These are phyloP conservation scores for Scotopteryx bipunctaria DNA, from an alignment of 2,888 invertebrate species.

Conservation along the genomic window DNA sequence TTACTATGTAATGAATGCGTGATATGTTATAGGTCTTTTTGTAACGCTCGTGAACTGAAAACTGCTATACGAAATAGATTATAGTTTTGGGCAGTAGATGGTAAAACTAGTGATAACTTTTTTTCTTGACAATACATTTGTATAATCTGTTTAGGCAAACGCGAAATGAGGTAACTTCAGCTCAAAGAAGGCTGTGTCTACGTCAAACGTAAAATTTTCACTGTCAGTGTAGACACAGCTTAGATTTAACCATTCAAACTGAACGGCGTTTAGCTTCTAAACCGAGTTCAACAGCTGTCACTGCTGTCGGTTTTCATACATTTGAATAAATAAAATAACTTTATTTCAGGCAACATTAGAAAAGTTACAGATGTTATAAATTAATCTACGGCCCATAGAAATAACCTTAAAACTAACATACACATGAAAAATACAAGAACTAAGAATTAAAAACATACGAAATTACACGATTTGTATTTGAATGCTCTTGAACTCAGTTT, in stretches of 20 bases:
- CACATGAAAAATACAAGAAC: too few relatives aligned
- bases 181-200: slow-evolving; percentile 1
- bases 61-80: slow-evolving; percentile 26
- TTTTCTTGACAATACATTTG: slow-evolving; percentile 1
- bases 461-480: too few relatives aligned
- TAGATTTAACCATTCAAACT: background rate
- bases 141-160: slow-evolving; percentile 12
- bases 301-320: too few relatives aligned
- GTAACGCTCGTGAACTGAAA: slow-evolving; percentile 25
- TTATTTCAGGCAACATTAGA: too few relatives aligned
- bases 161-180: slow-evolving; percentile 10
- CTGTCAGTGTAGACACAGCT: background rate
- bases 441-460: too few relatives aligned
- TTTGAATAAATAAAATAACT: too few relatives aligned
- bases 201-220: background rate
- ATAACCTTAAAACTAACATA: too few relatives aligned
- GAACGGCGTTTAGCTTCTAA: too few relatives aligned
- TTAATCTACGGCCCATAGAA: too few relatives aligned
- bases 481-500: too few relatives aligned
- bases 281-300: too few relatives aligned
- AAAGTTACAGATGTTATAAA: too few relatives aligned
- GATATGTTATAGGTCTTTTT: slow-evolving; percentile 35
- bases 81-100: slow-evolving; percentile 28
- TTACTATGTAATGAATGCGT: slow-evolving; percentile 44
- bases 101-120: slow-evolving; percentile 17